Percentiles rank a stretch among this genome's conserved stretches.
Evolutionary conservation across 2,888 invertebrate species (phyloP).

Genomic region (Calameuta pallipes): DNA sequence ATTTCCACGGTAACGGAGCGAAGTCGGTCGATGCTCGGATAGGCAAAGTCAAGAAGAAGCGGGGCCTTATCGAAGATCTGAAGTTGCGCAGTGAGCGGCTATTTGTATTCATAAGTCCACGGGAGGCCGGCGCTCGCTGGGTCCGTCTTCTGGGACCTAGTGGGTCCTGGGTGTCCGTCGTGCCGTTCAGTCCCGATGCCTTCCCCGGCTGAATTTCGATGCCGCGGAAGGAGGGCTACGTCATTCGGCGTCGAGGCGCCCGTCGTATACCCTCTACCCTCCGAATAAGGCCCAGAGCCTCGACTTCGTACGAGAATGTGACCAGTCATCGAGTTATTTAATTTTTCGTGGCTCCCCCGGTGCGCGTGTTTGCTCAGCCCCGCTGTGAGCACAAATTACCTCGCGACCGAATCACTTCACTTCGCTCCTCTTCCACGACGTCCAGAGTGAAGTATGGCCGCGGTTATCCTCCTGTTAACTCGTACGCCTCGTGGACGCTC

Average conservation of each 20-base stretch:
- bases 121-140: conserved; percentile 63
- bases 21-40: conserved; percentile 26
- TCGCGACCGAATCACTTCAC: conserved; percentile 68
- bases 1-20: neutral
- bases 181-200: conserved; percentile 9
- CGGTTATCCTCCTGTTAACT: neutral
- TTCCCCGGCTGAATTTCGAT: conserved; percentile 7
- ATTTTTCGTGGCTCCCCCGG: conserved; percentile 67
- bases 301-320: conserved; percentile 69
- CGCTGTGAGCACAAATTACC: conserved; percentile 75
- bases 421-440: conserved; percentile 20
- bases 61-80: conserved; percentile 63
- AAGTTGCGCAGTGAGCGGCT: conserved; percentile 65
- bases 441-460: neutral
- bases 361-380: conserved; percentile 72
- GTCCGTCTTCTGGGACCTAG: conserved; percentile 7
- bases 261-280: conserved; percentile 22
- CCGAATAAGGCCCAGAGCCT: neutral
- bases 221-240: conserved; percentile 37
- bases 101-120: conserved; percentile 67
- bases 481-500: neutral
- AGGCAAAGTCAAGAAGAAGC: conserved; percentile 27
- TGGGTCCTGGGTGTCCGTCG: conserved; percentile 4
- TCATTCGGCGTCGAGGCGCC: conserved; percentile 43
- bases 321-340: conserved; percentile 73